Evolutionary conservation across 2,888 invertebrate genomes (phyloP).

Genomic region (Oithona nana): DNA sequence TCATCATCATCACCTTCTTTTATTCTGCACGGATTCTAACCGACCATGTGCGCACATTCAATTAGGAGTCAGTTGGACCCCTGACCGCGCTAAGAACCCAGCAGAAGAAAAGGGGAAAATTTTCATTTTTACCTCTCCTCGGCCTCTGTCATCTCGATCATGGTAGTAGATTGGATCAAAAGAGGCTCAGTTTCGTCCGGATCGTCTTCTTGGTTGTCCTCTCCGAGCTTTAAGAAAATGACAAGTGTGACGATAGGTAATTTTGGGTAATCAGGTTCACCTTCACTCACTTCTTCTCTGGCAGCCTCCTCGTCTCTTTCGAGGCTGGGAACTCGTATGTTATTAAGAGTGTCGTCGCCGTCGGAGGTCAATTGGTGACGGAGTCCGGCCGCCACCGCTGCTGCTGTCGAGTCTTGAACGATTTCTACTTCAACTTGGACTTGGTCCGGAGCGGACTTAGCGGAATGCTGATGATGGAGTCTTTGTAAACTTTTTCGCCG

Average conservation of each 20-base stretch:
- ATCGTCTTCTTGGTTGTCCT: not conserved
- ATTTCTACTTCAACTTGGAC: not conserved
- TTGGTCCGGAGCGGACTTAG: not conserved
- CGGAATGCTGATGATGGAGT: not conserved
- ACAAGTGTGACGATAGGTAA: not conserved
- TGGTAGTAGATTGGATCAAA: too few species aligned
- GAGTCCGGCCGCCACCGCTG: too few species aligned
- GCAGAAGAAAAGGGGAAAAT: too few species aligned
- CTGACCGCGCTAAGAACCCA: too few species aligned
- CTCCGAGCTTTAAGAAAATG: not conserved
- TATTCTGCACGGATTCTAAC: too few species aligned
- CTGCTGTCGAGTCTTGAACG: too few species aligned
- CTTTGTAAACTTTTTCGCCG: not conserved
- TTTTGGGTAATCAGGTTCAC: not conserved
- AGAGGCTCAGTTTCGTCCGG: not conserved
- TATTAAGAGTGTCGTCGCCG: not conserved
- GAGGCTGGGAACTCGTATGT: not conserved
- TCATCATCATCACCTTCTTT: too few species aligned
- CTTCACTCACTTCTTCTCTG: not conserved
- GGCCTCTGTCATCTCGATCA: too few species aligned
- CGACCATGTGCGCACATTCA: too few species aligned
- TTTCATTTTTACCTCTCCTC: too few species aligned
- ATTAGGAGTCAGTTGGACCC: too few species aligned
- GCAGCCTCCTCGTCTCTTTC: not conserved
- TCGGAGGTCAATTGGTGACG: not conserved